Percentiles rank a stretch among this genome's conserved stretches.
Evolutionary conservation across 2,797 vertebrate genomes (phyloP).

Genomic region (Dipus sagitta): DNA sequence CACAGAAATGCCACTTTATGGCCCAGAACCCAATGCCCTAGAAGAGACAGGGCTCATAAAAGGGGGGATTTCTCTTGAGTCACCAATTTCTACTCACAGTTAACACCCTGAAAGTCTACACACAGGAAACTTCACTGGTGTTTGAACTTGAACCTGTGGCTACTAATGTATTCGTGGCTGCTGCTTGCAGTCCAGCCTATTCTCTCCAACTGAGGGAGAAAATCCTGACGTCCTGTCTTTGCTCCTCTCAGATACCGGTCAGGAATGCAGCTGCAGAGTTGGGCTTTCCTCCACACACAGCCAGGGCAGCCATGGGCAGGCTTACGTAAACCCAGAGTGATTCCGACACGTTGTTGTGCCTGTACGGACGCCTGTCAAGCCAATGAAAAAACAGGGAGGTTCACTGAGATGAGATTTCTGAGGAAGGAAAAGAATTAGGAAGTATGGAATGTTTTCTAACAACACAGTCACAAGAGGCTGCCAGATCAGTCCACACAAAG

Average conservation of each 20-base stretch:
- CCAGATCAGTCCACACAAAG: background rate
- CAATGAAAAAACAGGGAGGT: background rate
- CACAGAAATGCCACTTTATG: background rate
- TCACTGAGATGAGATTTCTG: background rate
- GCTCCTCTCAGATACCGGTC: background rate
- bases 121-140: background rate
- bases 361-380: background rate
- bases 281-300: background rate
- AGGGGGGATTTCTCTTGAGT: constrained; percentile 1
- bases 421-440: background rate
- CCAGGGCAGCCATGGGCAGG: background rate
- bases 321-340: background rate
- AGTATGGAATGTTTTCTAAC: background rate
- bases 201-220: background rate
- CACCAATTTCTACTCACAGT: background rate
- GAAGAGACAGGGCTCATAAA: background rate
- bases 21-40: constrained; percentile 13
- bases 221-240: background rate
- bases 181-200: background rate
- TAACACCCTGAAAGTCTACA: constrained; percentile 8
- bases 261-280: background rate
- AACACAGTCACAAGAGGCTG: background rate
- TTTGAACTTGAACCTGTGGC: constrained; percentile 24
- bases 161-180: background rate
- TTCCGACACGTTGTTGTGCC: background rate